Evolutionary conservation across 2,888 invertebrate species (phyloP).

Genomic region (Amblyteles armatorius): DNA sequence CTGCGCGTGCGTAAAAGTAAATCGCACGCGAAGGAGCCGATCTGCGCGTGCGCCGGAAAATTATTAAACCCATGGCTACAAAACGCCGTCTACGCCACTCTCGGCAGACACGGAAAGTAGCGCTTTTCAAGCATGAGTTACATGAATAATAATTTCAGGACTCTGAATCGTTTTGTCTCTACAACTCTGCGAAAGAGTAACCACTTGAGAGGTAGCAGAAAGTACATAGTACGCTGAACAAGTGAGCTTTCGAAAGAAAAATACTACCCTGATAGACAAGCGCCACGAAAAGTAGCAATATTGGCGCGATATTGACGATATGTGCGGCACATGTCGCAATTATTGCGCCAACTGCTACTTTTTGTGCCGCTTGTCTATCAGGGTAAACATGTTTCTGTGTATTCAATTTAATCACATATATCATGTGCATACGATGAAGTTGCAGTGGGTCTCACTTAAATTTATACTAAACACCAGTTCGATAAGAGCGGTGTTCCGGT

Average conservation of each 20-base stretch:
- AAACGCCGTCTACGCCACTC: no score
- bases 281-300: no score
- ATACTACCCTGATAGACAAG: background rate
- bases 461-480: slow-evolving; percentile 35
- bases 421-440: slow-evolving; percentile 52
- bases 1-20: no score
- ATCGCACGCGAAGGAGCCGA: no score
- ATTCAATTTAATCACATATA: slow-evolving; percentile 47
- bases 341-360: no score
- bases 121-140: no score
- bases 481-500: slow-evolving; percentile 14
- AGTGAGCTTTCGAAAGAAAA: slow-evolving; percentile 28
- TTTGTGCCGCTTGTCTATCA: no score
- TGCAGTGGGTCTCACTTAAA: slow-evolving; percentile 36
- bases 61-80: no score
- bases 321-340: no score
- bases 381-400: slow-evolving; percentile 28
- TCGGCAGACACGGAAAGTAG: no score
- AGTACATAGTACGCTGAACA: background rate
- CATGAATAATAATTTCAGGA: slow-evolving; percentile 6
- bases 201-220: background rate
- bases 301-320: no score
- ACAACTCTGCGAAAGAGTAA: slow-evolving; percentile 4
- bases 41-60: no score
- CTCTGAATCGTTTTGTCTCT: background rate